These are phyloP conservation scores for Eumerus sabulonum DNA, from an alignment of 2,888 invertebrate species.

Conservation along the genomic window DNA sequence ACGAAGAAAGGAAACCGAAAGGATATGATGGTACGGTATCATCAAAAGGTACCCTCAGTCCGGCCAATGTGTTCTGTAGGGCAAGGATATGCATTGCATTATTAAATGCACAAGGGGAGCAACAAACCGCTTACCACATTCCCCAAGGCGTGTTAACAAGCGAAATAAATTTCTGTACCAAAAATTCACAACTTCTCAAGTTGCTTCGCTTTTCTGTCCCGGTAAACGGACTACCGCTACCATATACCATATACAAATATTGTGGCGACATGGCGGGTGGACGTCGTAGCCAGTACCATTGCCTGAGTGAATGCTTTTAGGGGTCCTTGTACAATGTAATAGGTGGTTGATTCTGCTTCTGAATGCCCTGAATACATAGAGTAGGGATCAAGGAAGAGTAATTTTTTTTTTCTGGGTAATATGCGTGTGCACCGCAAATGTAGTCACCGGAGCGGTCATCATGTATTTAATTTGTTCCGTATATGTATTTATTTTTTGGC, in stretches of 20 bases:
- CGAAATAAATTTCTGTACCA: conserved; percentile 62
- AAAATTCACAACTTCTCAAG: conserved; percentile 55
- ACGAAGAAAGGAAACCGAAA: conserved; percentile 4
- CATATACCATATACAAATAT: conserved; percentile 15
- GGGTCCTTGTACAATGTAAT: conserved; percentile 6
- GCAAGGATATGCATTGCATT: conserved; percentile 38
- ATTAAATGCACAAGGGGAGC: conserved; percentile 49
- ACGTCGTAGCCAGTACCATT: background rate
- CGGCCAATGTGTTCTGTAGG: conserved; percentile 3
- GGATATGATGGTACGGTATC: conserved; percentile 27
- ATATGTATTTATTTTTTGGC: conserved; percentile 38
- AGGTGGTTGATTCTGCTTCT: conserved; percentile 11
- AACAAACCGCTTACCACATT: conserved; percentile 65
- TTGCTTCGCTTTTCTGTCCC: conserved; percentile 38
- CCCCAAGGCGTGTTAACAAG: conserved; percentile 66
- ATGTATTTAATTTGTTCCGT: conserved; percentile 41
- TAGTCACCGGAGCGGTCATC: conserved; percentile 6
- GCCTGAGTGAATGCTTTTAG: background rate
- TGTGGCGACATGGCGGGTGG: conserved; percentile 30
- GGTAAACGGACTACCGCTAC: background rate
- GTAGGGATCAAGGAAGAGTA: too few relatives aligned
- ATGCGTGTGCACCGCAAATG: conserved; percentile 24
- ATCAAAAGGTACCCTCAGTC: conserved; percentile 24
- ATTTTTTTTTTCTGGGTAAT: too few relatives aligned
- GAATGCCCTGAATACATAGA: background rate